Evolutionary conservation across 2,797 vertebrate species (phyloP), one percentile per base, ranked within the genome.

Genomic region (Balearica regulorum): DNA sequence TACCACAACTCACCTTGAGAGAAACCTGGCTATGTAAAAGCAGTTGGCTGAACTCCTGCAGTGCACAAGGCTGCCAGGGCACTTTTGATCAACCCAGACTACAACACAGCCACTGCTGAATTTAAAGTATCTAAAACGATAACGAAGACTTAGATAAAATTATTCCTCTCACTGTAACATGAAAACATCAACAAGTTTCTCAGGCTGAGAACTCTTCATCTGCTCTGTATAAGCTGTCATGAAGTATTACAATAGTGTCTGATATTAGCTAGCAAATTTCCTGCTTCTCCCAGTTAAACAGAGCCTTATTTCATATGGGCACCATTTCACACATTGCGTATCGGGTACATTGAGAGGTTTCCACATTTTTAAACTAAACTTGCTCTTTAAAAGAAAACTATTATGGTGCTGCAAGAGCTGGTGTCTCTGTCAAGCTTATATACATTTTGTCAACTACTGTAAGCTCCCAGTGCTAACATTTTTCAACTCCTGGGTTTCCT

Each of bases 211-310:
- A 57, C 51, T 90, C 85, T 93, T 92, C 75, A 86, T 70, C 33
- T 78, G 78, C 83, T 96, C 93, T n/a, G 22, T 71, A 84, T 61
- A 94, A 85, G 29, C 44, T 79, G 41, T 69, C 75, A 73, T 25
- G 57, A 96, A 95, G 61, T 76, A 93, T 53, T 93, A 87, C 12
- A 73, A 91, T 29, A 92, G 72, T 1, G 8, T 89, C 61, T 5
- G 24, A 21, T 33, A 86, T 31, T 76, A 90, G 72, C 4, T 91
- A 86, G 84, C 68, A 48, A 31, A 75, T 46, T 81, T 91, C 89
- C 96, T 91, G 60, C 73, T 84, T 78, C 61, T 53, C 83, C 57
- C 73, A 87, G 72, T 90, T 89, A 95, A 89, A 89, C 44, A 94
- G 72, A 51, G 66, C 19, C 18, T 61, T 76, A 29, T 53, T 91